Evolutionary conservation across 2,797 vertebrate species (phyloP).

Genomic region (Otolemur crassicaudatus): DNA sequence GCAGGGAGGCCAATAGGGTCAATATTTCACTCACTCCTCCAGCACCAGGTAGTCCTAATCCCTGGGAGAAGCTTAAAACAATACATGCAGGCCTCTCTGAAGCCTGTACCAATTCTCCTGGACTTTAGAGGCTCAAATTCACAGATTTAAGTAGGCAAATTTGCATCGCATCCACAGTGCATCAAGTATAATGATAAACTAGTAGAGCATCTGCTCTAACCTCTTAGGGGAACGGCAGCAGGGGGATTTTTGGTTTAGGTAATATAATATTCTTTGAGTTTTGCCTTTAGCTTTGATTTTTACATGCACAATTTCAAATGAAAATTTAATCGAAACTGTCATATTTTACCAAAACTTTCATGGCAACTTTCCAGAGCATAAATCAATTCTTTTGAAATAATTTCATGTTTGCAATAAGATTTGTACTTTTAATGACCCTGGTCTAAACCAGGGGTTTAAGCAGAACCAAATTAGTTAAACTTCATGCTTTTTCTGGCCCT

Average conservation of each 20-base stretch:
- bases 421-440: slow-evolving; percentile 52
- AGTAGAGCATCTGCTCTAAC: background rate
- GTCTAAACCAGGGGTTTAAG: slow-evolving; percentile 29
- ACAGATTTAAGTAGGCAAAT: background rate
- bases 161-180: background rate
- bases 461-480: slow-evolving; percentile 7
- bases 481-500: slow-evolving; percentile 10
- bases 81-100: background rate
- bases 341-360: slow-evolving; percentile 43
- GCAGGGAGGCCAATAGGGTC: background rate
- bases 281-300: slow-evolving; percentile 21
- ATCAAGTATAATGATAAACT: background rate
- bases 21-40: background rate
- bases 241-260: background rate
- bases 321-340: slow-evolving; percentile 38
- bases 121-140: slow-evolving; percentile 30
- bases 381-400: slow-evolving; percentile 47
- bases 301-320: slow-evolving; percentile 34
- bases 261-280: background rate
- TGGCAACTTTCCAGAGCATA: background rate
- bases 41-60: background rate
- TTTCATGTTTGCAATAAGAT: background rate
- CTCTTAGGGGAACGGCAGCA: background rate
- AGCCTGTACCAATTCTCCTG: background rate
- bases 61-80: background rate